Evolutionary conservation across 2,888 invertebrate genomes (phyloP).

Genomic region (Pollenia labialis): DNA sequence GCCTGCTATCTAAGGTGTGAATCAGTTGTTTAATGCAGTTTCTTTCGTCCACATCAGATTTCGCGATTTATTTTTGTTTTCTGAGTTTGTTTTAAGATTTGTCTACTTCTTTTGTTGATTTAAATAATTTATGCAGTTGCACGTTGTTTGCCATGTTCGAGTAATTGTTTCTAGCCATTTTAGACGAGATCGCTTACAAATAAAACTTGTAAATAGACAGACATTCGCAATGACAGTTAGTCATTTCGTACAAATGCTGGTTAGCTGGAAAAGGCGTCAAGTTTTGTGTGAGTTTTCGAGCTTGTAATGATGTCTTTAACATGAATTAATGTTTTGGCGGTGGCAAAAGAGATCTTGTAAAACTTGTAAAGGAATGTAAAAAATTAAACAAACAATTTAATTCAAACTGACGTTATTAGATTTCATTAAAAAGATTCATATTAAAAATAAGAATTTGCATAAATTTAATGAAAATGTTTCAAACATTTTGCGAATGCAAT

Average conservation of each 20-base stretch:
- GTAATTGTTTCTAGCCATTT: constrained; percentile 44
- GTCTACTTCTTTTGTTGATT: constrained; percentile 42
- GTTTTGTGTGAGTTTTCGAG: constrained; percentile 10
- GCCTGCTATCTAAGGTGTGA: constrained; percentile 66
- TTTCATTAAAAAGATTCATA: no score
- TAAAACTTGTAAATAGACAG: constrained; percentile 38
- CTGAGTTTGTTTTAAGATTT: constrained; percentile 38
- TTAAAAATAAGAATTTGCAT: no score
- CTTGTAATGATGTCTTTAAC: constrained; percentile 52
- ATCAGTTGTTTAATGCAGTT: constrained; percentile 54
- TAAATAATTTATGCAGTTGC: constrained; percentile 64
- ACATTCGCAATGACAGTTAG: neutral
- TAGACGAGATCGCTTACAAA: constrained; percentile 52
- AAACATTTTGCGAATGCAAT: no score
- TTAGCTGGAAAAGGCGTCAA: neutral
- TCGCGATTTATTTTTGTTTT: neutral
- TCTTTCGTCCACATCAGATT: constrained; percentile 48
- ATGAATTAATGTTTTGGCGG: constrained; percentile 22
- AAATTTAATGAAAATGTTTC: no score
- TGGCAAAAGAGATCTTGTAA: constrained; percentile 33
- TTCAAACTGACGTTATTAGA: no score
- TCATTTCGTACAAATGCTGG: constrained; percentile 12
- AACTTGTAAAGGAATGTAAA: neutral
- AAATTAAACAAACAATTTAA: no score
- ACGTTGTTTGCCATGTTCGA: constrained; percentile 45